Conservation (phyloP, 2,113 vertebrate species). For the Carassius gibelio region DNA sequence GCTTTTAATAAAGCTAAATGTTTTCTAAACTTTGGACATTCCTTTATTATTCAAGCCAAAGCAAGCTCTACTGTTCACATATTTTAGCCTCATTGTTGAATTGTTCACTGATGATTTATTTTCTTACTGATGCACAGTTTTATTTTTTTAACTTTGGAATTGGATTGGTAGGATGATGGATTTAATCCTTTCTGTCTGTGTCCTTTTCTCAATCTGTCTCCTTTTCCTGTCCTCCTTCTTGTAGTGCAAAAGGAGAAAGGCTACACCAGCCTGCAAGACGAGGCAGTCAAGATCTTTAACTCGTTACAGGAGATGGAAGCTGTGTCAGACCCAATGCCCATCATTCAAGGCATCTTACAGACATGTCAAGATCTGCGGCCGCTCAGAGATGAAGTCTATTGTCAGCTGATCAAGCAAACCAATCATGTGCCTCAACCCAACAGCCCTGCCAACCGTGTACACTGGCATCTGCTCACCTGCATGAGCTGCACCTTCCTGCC, state of each 20-base stretch:
- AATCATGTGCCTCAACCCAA: slow-evolving; percentile 89
- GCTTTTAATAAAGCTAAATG: background rate
- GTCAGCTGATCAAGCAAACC: slow-evolving; percentile 93
- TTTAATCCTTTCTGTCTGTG: background rate
- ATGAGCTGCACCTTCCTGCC: slow-evolving; percentile 91
- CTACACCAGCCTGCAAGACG: slow-evolving; percentile 90
- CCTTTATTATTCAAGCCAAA: background rate
- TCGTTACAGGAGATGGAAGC: slow-evolving; percentile 92
- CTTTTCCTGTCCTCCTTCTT: slow-evolving; percentile 12
- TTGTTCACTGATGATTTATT: background rate
- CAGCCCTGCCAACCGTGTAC: slow-evolving; percentile 77
- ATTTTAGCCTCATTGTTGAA: background rate
- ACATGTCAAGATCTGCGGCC: slow-evolving; percentile 90
- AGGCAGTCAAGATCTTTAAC: slow-evolving; percentile 91
- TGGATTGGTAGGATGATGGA: background rate
- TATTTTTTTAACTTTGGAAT: background rate
- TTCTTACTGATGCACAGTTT: background rate
- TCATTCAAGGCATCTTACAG: slow-evolving; percentile 91
- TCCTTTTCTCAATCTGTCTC: background rate
- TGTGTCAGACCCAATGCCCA: slow-evolving; percentile 87
- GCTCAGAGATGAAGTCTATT: slow-evolving; percentile 90
- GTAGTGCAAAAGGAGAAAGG: slow-evolving; percentile 88
- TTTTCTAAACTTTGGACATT: background rate
- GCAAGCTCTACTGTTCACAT: background rate
- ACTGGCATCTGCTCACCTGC: slow-evolving; percentile 88